Evolutionary conservation across 2,113 vertebrate species (phyloP), one percentile per base, ranked within the genome.

Genomic region (Nibea albiflora): DNA sequence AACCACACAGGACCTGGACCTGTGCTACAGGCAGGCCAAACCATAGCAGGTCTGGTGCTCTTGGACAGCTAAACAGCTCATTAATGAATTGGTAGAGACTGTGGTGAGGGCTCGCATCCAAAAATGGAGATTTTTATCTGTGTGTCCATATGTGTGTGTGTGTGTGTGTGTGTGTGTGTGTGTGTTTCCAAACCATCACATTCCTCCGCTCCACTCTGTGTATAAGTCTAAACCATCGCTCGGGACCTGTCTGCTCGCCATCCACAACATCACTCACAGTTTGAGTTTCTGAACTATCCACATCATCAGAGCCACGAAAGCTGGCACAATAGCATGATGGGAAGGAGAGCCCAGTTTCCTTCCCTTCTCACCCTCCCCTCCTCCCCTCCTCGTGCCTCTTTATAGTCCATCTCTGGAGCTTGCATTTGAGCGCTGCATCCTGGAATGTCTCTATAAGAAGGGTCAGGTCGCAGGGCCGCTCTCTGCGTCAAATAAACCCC

Each of bases 1-100:
- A 91, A 85, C 81, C 85, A 63, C 89, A 85, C 86, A 90, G 88
- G 79, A 85, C 85, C 85, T 57, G 66, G 89, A 88, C 87, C 87
- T 85, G 85, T 73, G 85, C 71, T 79, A 72, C 11, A 71, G 57
- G 68, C 50, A 28, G 81, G 84, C 93, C 92, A 92, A 91, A 90
- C 78, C 83, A 84, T 82, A 84, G 87, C 79, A 81, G 86, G 84
- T 89, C 87, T 92, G 86, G 83, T 90, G 77, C 60, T 89, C 75
- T 90, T 89, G 91, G 86, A 90, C 69, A 78, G 86, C 81, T 82
- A 74, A 92, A 92, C 76, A 70, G 88, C 78, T 93, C 85, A 84
- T 92, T 93, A 90, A 92, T 90, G 85, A 89, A 88, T 80, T 90
- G 93, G 87, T 92, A 78, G 82, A 90, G 89, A 89, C 90, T 85